Base-by-base conservation (phyloP, 2,113 vertebrate genomes). In the Chaetops frenatus region DNA sequence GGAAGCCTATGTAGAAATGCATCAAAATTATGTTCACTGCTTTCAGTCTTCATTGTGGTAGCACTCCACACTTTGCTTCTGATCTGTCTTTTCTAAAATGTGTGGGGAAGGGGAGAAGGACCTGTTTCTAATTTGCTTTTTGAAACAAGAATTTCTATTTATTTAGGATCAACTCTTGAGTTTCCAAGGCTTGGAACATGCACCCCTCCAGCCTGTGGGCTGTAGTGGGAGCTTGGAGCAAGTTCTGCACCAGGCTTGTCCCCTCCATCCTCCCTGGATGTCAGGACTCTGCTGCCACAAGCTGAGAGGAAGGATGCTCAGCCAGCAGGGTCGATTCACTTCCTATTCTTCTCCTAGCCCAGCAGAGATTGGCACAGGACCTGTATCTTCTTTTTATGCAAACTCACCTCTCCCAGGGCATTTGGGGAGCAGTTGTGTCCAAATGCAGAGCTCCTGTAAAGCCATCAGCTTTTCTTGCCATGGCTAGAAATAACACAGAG, bases 251-350 rank as follows among this genome's bases (percentile, higher is more conserved):
- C 14, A 35, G 16, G 23, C 10, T 80, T 66, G 66, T 23, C 10
- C n/a, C 12, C 27, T 74, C 27, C 42, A 24, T 54, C 38, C 17
- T 66, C 36, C 47, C 25, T 54, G 23, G 20, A 14, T 31, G 22
- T 38, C 47, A 48, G 31, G 24, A 35, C 50, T 0, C 0, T 33
- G 35, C 20, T 8, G 5, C 33, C 48, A 42, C 12, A 38, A 47
- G 58, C 29, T 33, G 22, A 21, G 15, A 2, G 22, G n/a, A 44
- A 64, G 24, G 45, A 40, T 6, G 2, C 45, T 64, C 31, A 24
- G 6, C 28, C 45, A 77, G 25, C 7, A 73, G 16, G n/a, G 25
- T 29, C 72, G 16, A 27, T n/a, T 27, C 19, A 10, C 36, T 70
- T 70, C 22, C 15, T 50, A 1, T 29, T 61, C 15, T 28, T 83